A percentile compares a stretch with the other conserved stretches of the same genome.
These are phyloP conservation scores for Plagodis dolabraria DNA, from an alignment of 2,888 invertebrate species.

Conservation along the genomic window DNA sequence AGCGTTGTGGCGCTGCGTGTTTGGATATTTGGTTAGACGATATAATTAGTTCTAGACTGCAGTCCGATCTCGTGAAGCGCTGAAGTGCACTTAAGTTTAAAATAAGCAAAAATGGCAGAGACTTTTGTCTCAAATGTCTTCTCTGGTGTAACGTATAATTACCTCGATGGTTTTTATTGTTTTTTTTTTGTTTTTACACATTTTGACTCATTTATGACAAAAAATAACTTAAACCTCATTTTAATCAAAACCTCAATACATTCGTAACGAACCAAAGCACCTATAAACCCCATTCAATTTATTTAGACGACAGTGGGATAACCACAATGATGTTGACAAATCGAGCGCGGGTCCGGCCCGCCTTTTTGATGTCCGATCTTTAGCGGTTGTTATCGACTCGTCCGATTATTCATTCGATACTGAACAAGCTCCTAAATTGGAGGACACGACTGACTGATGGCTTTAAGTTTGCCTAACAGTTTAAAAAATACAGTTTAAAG, in stretches of 20 bases:
- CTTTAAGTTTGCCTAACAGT: slow-evolving; percentile 3
- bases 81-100: too few species aligned
- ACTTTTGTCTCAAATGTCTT: too few species aligned
- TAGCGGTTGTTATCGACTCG: slow-evolving; percentile 58
- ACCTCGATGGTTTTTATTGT: too few species aligned
- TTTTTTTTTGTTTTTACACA: too few species aligned
- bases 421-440: slow-evolving; percentile 28
- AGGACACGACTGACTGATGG: slow-evolving; percentile 26
- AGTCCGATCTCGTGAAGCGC: too few species aligned
- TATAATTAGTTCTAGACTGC: too few species aligned
- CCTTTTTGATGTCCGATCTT: slow-evolving; percentile 79
- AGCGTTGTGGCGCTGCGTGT: too few species aligned
- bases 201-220: too few species aligned
- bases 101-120: too few species aligned
- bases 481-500: neutral
- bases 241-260: slow-evolving; percentile 10
- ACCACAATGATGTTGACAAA: slow-evolving; percentile 81
- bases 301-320: slow-evolving; percentile 62
- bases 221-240: too few species aligned
- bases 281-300: slow-evolving; percentile 66
- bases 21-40: too few species aligned
- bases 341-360: slow-evolving; percentile 65
- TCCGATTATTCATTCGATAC: slow-evolving; percentile 65
- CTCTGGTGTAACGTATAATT: too few species aligned
- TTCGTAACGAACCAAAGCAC: slow-evolving; percentile 28